phyloP scores from a whole-genome alignment of 1,140 invertebrate species.

The Branchinecta lindahli region DNA sequence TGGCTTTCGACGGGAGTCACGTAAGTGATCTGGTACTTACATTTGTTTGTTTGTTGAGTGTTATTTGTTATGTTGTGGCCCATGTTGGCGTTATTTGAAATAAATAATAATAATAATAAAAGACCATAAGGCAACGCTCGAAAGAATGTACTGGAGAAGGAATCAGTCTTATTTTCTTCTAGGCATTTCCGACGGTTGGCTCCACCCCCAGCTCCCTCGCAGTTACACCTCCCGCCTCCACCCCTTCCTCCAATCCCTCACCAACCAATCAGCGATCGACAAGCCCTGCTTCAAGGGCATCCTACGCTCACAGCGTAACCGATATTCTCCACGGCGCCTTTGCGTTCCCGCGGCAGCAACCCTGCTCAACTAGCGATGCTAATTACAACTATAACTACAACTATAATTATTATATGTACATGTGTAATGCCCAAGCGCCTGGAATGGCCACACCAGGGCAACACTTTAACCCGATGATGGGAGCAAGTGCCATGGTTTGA shows the following conservation, averaged over 20 bases:
- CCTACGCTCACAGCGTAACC: background rate
- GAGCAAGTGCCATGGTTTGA: background rate
- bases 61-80: too few species aligned
- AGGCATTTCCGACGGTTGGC: background rate
- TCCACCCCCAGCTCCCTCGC: background rate
- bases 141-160: background rate
- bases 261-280: background rate
- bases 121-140: too few species aligned
- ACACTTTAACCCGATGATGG: background rate
- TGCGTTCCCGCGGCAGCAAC: background rate
- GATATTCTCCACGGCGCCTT: background rate
- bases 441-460: background rate
- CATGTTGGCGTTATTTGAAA: too few species aligned
- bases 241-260: background rate
- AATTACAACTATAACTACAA: conserved; percentile 5
- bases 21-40: too few species aligned
- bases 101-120: too few species aligned
- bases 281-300: background rate
- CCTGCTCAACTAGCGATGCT: background rate
- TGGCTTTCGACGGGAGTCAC: too few species aligned
- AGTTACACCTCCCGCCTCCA: background rate
- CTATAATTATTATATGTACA: background rate
- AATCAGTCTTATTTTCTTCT: background rate
- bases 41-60: too few species aligned
- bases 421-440: background rate